Conservation (phyloP, 2,888 invertebrate genomes). For the Cephus nigrinus region DNA sequence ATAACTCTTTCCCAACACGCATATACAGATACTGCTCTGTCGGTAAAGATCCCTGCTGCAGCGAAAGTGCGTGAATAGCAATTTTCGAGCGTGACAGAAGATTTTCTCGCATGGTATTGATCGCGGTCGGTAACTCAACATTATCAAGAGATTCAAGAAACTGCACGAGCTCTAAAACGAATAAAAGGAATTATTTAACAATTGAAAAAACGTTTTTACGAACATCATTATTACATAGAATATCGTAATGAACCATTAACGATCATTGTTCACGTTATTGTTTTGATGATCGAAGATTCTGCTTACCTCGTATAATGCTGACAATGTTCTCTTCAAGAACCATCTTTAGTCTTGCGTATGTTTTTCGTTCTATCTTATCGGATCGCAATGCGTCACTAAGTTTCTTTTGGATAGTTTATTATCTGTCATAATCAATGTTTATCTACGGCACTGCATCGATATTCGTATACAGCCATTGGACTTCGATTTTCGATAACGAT, state of each 20-base stretch:
- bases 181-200: not conserved
- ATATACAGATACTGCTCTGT: conserved; percentile 59
- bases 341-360: not conserved
- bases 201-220: not conserved
- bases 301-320: not conserved
- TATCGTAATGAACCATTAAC: not conserved
- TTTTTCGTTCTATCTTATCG: not conserved
- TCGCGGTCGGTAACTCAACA: not conserved
- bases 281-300: not conserved
- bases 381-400: not conserved
- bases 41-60: conserved; percentile 31
- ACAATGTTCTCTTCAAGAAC: not conserved
- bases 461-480: not conserved
- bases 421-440: not conserved
- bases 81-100: conserved; percentile 46
- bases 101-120: conserved; percentile 34
- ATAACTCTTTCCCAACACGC: conserved; percentile 48
- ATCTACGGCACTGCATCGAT: not conserved
- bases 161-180: not conserved
- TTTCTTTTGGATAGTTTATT: not conserved
- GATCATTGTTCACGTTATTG: not conserved
- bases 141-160: conserved; percentile 1
- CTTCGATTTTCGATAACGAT: not conserved
- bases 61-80: conserved; percentile 24
- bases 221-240: not conserved